These are phyloP conservation scores for Laspeyria flexula DNA, from an alignment of 2,888 invertebrate species.

Conservation along the genomic window DNA sequence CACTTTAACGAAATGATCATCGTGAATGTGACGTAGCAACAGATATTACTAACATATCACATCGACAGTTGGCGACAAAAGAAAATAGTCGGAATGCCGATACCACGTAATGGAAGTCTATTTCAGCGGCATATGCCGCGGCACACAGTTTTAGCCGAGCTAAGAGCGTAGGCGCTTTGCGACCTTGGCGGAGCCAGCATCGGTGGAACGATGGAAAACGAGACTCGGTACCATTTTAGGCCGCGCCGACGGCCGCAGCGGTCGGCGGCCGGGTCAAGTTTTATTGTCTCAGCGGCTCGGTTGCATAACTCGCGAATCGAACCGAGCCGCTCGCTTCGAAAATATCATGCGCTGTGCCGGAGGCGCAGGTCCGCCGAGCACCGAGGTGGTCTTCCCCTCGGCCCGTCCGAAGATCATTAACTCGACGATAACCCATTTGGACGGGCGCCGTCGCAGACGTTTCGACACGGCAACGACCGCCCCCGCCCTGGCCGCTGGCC, in stretches of 20 bases:
- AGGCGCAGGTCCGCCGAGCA: constrained; percentile 45
- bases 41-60: constrained; percentile 59
- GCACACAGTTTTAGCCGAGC: constrained; percentile 77
- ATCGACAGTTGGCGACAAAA: constrained; percentile 72
- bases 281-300: constrained; percentile 78
- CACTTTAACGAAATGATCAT: constrained; percentile 57
- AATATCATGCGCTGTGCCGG: constrained; percentile 65
- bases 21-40: constrained; percentile 60
- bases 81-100: constrained; percentile 78
- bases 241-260: constrained; percentile 70
- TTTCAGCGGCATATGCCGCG: constrained; percentile 75
- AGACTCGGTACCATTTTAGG: constrained; percentile 84
- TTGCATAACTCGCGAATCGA: constrained; percentile 75
- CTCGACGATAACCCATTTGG: constrained; percentile 78
- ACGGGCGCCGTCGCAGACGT: constrained; percentile 73
- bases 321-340: constrained; percentile 68
- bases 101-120: constrained; percentile 76
- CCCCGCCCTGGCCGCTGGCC: constrained; percentile 67
- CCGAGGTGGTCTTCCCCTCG: constrained; percentile 58
- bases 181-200: constrained; percentile 76
- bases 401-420: constrained; percentile 76
- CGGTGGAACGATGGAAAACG: constrained; percentile 77
- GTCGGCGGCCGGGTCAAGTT: constrained; percentile 77
- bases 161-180: constrained; percentile 80
- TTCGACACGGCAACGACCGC: constrained; percentile 66